Conservation (phyloP, 1,140 invertebrate genomes). For the Caenorhabditis elegans region WBcel235 BX284604.4:11751501-11752000, state of each 20-base stretch:
- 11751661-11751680: too few relatives aligned
- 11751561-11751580: background rate
- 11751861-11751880: background rate
- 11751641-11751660: background rate
- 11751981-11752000: background rate
- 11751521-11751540: background rate
- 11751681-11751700: too few relatives aligned
- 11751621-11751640: background rate
- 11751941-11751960: background rate
- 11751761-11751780: background rate
- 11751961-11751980: background rate
- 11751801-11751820: background rate
- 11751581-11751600: background rate
- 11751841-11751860: background rate
- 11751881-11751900: background rate
- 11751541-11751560: background rate
- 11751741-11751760: background rate
- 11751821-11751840: background rate
- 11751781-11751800: background rate
- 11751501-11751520: background rate
- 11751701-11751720: background rate
- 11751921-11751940: background rate
- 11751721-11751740: background rate
- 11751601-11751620: conserved; percentile 1
- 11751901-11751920: background rate